These are phyloP conservation scores for Cydia splendana DNA, from an alignment of 1,140 invertebrate species.

Conservation along the genomic window DNA sequence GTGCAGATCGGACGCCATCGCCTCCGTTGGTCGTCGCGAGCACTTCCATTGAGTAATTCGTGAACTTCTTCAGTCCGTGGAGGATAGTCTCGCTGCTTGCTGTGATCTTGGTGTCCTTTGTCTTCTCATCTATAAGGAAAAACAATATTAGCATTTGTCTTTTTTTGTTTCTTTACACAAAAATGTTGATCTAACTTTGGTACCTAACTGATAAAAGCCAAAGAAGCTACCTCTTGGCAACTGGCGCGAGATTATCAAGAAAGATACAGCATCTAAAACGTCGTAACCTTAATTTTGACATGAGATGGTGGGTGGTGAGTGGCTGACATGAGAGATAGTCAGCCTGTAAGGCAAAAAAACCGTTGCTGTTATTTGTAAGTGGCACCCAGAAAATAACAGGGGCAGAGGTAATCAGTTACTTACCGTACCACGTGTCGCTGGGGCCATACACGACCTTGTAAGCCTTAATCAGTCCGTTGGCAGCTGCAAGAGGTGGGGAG, in stretches of 20 bases:
- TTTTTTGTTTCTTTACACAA: too few relatives aligned
- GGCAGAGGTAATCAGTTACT: constrained; percentile 65
- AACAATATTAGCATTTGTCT: background rate
- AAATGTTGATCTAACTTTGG: background rate
- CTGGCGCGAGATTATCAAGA: background rate
- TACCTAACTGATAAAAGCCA: too few relatives aligned
- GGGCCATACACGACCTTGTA: constrained; percentile 98
- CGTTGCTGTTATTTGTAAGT: background rate
- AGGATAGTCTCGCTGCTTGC: constrained; percentile 95
- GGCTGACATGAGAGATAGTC: background rate
- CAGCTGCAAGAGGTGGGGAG: constrained; percentile 92
- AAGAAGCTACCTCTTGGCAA: background rate
- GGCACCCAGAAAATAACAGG: too few relatives aligned
- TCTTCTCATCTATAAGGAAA: constrained; percentile 87
- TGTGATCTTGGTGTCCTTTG: constrained; percentile 94
- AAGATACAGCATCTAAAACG: background rate
- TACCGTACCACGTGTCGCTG: constrained; percentile 93
- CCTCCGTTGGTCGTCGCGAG: constrained; percentile 96
- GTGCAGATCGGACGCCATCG: constrained; percentile 94
- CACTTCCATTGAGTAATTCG: constrained; percentile 98
- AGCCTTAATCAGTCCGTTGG: constrained; percentile 97
- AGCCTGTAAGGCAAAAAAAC: background rate
- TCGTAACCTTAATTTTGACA: background rate
- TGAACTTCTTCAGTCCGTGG: constrained; percentile 95
- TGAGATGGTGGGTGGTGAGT: background rate